phyloP scores from a whole-genome alignment of 1,140 invertebrate species.

The Atopsyche davidsoni region DNA sequence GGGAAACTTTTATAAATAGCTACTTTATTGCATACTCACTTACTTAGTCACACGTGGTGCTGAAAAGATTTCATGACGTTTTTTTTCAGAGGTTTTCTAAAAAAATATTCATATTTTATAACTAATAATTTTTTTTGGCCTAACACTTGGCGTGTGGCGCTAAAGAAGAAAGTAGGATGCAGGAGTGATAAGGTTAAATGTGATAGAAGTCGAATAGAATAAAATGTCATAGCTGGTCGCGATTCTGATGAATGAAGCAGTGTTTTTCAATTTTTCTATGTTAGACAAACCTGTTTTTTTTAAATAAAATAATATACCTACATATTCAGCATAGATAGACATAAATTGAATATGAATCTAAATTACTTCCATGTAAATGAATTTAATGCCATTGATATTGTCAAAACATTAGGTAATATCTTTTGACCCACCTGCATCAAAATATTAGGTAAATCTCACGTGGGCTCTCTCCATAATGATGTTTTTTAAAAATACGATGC shows the following conservation, averaged over 20 bases:
- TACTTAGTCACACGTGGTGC: background rate
- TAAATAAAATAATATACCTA: background rate
- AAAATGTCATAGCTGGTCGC: background rate
- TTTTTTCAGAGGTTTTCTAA: background rate
- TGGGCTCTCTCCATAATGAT: background rate
- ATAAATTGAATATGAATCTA: background rate
- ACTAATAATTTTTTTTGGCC: conserved; percentile 1
- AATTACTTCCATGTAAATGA: too few relatives aligned
- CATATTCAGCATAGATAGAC: background rate
- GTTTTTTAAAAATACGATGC: background rate
- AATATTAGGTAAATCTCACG: background rate
- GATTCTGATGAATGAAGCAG: background rate
- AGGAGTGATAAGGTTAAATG: too few relatives aligned
- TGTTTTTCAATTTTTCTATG: background rate
- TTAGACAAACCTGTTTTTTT: background rate
- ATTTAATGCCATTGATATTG: too few relatives aligned
- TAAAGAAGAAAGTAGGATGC: too few relatives aligned
- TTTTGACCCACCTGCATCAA: background rate
- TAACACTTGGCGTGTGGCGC: too few relatives aligned
- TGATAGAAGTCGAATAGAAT: background rate
- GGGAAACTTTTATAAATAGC: background rate
- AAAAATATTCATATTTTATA: background rate
- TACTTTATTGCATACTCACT: background rate
- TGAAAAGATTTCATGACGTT: background rate
- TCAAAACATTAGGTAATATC: background rate